These are phyloP conservation scores for Athripsodes cinereus DNA, from an alignment of 2,888 invertebrate genomes.

Conservation along the genomic window DNA sequence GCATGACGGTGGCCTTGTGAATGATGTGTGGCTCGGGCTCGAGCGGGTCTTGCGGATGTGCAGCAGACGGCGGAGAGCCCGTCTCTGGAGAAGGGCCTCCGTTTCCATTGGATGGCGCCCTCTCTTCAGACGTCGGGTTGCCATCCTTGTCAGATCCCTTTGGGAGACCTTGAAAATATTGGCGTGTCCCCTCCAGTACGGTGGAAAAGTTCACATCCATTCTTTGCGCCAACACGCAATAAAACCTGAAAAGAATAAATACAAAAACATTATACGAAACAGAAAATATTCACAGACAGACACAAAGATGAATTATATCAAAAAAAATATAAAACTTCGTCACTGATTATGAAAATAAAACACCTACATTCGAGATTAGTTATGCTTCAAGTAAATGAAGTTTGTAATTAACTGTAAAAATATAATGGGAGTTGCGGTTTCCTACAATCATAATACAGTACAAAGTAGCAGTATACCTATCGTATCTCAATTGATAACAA, in stretches of 20 bases:
- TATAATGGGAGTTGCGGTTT: too few species aligned
- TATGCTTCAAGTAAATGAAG: too few species aligned
- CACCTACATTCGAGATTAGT: too few species aligned
- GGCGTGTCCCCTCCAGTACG: constrained; percentile 78
- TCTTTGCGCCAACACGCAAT: constrained; percentile 38
- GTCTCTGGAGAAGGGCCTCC: constrained; percentile 35
- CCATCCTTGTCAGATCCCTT: constrained; percentile 44
- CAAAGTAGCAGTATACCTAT: too few species aligned
- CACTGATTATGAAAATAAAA: too few species aligned
- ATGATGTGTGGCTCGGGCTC: constrained; percentile 52
- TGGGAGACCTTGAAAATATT: constrained; percentile 77
- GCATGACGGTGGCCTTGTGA: constrained; percentile 50
- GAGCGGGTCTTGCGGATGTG: constrained; percentile 46
- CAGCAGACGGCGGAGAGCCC: constrained; percentile 38
- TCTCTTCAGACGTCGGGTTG: constrained; percentile 35
- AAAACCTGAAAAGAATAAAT: constrained; percentile 20
- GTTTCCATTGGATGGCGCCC: constrained; percentile 31
- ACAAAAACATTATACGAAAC: too few species aligned
- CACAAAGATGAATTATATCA: too few species aligned
- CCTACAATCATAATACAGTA: too few species aligned
- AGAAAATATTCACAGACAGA: too few species aligned
- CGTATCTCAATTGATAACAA: too few species aligned
- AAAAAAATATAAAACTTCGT: too few species aligned
- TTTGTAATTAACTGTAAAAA: too few species aligned
- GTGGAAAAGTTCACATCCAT: constrained; percentile 75